These are phyloP conservation scores for Platysternon megacephalum DNA, from an alignment of 2,113 vertebrate species.

Conservation along the genomic window DNA sequence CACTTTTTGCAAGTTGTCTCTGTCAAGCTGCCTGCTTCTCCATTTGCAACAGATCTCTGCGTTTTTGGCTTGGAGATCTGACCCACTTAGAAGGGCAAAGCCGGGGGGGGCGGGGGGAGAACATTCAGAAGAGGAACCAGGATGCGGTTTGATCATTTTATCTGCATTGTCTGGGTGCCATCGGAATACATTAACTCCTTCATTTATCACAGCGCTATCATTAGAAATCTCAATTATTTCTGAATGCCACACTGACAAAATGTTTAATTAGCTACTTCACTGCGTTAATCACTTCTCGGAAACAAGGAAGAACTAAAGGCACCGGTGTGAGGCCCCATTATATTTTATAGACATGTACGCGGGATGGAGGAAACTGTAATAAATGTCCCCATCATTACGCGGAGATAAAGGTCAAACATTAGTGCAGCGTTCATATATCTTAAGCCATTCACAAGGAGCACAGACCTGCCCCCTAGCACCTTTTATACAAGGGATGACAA, in stretches of 20 bases:
- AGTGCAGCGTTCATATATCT: slow-evolving; percentile 8
- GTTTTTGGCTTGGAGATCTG: not conserved
- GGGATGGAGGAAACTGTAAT: slow-evolving; percentile 35
- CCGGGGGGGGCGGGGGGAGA: fast-evolving
- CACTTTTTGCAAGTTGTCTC: not conserved
- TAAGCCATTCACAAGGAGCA: slow-evolving; percentile 7
- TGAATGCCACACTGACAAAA: slow-evolving; percentile 60
- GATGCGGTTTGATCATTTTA: slow-evolving; percentile 18
- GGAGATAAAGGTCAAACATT: slow-evolving; percentile 61
- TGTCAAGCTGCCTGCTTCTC: not conserved
- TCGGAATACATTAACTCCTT: slow-evolving; percentile 65
- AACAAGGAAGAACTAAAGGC: slow-evolving; percentile 19
- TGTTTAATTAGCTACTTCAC: slow-evolving; percentile 67
- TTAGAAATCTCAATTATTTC: slow-evolving; percentile 75
- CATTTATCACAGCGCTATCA: slow-evolving; percentile 67
- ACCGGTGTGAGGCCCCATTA: not conserved
- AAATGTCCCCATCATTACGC: slow-evolving; percentile 45
- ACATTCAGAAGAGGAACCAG: not conserved
- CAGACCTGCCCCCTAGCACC: slow-evolving; percentile 6
- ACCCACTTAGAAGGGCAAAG: not conserved
- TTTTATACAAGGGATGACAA: not conserved
- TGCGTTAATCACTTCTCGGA: slow-evolving; percentile 54
- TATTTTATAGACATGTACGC: slow-evolving; percentile 43
- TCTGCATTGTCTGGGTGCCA: not conserved
- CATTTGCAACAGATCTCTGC: not conserved